Evolutionary conservation across 1,140 invertebrate species (phyloP).

Genomic region (Thaumatotibia leucotreta): DNA sequence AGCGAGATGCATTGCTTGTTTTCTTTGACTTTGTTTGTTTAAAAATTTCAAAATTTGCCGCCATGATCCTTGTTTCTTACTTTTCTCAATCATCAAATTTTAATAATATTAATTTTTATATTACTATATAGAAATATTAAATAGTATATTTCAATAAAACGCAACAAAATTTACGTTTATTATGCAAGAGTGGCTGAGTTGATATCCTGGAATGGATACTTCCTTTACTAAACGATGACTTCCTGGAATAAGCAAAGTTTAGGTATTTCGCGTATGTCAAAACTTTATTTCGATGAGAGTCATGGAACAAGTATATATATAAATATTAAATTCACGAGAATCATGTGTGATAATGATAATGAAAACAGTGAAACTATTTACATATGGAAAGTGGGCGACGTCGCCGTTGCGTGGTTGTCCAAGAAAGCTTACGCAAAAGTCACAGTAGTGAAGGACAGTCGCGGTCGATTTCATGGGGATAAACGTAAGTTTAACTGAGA

Average conservation of each 20-base stretch:
- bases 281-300: too few species aligned
- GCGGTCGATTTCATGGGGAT: constrained; percentile 59
- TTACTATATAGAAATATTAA: too few species aligned
- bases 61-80: neutral
- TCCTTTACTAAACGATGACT: too few species aligned
- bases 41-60: neutral
- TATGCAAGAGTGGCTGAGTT: too few species aligned
- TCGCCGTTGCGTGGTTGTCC: constrained; percentile 51
- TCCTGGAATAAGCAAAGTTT: too few species aligned
- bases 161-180: too few species aligned
- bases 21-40: neutral
- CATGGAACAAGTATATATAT: neutral
- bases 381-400: constrained; percentile 61
- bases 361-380: constrained; percentile 30
- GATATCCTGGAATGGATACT: too few species aligned
- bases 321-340: neutral
- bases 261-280: too few species aligned
- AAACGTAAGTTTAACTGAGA: constrained; percentile 49
- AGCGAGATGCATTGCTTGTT: neutral
- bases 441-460: constrained; percentile 57
- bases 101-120: too few species aligned
- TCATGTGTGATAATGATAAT: neutral
- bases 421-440: constrained; percentile 59
- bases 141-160: too few species aligned
- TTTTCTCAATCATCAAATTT: too few species aligned